A percentile compares a stretch with the other conserved stretches of the same genome.
Evolutionary conservation across 2,797 vertebrate genomes (phyloP).

Genomic region (Chloroceryle amazona): DNA sequence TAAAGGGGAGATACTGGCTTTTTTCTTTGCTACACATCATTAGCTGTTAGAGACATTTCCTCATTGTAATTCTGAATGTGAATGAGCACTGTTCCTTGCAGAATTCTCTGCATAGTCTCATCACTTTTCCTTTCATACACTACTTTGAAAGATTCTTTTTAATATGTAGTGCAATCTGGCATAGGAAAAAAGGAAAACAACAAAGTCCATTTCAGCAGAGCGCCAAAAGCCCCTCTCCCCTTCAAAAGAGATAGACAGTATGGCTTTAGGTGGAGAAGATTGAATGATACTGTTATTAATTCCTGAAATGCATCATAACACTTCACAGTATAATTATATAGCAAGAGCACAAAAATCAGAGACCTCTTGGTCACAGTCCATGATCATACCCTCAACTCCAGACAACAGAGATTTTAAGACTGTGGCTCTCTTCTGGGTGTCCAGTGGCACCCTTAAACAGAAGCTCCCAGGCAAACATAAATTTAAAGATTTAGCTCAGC

Average conservation of each 20-base stretch:
- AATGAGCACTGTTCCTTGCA: background rate
- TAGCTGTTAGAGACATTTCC: background rate
- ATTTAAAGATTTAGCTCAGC: background rate
- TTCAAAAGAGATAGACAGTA: background rate
- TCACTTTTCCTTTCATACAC: background rate
- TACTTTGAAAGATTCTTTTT: background rate
- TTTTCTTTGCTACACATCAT: background rate
- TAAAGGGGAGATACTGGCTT: background rate
- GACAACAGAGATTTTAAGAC: background rate
- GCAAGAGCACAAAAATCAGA: background rate
- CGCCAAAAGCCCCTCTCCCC: background rate
- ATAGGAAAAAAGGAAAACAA: background rate
- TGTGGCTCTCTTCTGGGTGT: background rate
- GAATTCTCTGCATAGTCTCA: background rate
- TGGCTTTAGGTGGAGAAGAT: background rate
- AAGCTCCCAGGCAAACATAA: background rate
- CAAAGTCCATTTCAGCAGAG: background rate
- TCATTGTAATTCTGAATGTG: background rate
- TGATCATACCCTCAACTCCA: background rate
- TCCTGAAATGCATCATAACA: background rate
- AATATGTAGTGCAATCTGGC: background rate
- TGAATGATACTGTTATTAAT: background rate
- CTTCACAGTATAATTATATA: background rate
- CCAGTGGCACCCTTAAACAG: background rate
- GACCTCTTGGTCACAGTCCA: background rate